Conservation (phyloP, 2,113 vertebrate genomes). For the Coregonus clupeaformis region DNA sequence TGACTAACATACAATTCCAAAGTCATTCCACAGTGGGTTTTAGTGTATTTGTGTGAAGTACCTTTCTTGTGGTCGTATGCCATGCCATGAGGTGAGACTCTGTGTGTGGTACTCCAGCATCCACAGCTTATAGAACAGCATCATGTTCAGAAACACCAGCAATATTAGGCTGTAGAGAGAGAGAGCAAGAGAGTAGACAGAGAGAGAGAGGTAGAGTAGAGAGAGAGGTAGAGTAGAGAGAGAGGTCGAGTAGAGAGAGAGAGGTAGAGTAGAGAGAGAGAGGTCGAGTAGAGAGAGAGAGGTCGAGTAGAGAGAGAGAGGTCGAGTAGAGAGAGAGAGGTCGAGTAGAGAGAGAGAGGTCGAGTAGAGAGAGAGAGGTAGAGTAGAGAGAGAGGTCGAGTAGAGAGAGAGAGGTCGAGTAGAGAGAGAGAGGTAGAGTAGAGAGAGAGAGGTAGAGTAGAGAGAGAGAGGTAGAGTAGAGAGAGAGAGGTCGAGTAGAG, state of each 20-base stretch:
- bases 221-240: not conserved
- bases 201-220: not conserved
- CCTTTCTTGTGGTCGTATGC: constrained; percentile 83
- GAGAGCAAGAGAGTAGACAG: too few species aligned
- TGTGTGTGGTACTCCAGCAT: constrained; percentile 90
- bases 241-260: not conserved
- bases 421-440: not conserved
- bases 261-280: not conserved
- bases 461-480: not conserved
- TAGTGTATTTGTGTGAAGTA: constrained; percentile 46
- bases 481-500: not conserved
- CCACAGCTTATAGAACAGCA: constrained; percentile 95
- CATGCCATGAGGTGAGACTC: constrained; percentile 85
- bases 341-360: not conserved
- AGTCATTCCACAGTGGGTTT: not conserved
- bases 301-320: not conserved
- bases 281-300: not conserved
- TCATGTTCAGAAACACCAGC: constrained; percentile 87
- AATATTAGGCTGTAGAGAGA: constrained; percentile 79
- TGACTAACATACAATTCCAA: too few species aligned
- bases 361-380: not conserved
- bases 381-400: too few species aligned
- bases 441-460: not conserved
- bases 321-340: not conserved
- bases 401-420: not conserved